These are phyloP conservation scores for Antennarius maculatus DNA, from an alignment of 2,797 vertebrate species.

Conservation along the genomic window DNA sequence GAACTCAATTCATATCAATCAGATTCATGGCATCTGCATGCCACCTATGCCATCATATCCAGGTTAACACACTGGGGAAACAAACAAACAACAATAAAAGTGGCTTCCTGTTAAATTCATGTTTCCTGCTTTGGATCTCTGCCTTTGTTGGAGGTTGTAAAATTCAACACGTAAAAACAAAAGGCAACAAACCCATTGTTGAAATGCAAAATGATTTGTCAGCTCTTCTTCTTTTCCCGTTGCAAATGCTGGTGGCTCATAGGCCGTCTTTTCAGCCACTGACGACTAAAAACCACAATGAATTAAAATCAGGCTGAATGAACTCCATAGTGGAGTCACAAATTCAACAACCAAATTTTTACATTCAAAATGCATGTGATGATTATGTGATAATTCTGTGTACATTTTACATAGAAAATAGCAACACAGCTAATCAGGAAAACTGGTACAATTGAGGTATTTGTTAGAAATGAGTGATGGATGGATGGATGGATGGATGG, in stretches of 20 bases:
- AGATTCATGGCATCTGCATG: too few relatives aligned
- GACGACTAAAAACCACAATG: not conserved
- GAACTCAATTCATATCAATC: not conserved
- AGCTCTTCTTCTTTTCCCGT: not conserved
- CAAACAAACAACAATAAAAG: not conserved
- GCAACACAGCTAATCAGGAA: not conserved
- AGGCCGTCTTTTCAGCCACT: not conserved
- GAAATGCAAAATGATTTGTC: not conserved
- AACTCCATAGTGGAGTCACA: conserved; percentile 5
- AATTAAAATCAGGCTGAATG: conserved; percentile 4
- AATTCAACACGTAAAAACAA: conserved; percentile 1
- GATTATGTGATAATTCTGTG: conserved; percentile 13
- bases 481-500: not conserved
- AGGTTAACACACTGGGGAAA: conserved; percentile 6
- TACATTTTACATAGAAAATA: conserved; percentile 4
- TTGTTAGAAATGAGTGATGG: conserved; percentile 2
- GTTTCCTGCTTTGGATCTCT: conserved; percentile 3
- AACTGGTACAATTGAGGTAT: conserved; percentile 3
- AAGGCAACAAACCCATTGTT: not conserved
- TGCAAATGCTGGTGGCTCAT: not conserved
- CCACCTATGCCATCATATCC: not conserved
- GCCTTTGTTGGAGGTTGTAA: not conserved
- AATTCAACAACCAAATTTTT: conserved; percentile 16
- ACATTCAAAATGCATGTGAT: conserved; percentile 42
- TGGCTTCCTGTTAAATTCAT: not conserved